Evolutionary conservation across 2,797 vertebrate species (phyloP), one percentile per base, ranked within the genome.

Genomic region (Scleropages formosus): DNA sequence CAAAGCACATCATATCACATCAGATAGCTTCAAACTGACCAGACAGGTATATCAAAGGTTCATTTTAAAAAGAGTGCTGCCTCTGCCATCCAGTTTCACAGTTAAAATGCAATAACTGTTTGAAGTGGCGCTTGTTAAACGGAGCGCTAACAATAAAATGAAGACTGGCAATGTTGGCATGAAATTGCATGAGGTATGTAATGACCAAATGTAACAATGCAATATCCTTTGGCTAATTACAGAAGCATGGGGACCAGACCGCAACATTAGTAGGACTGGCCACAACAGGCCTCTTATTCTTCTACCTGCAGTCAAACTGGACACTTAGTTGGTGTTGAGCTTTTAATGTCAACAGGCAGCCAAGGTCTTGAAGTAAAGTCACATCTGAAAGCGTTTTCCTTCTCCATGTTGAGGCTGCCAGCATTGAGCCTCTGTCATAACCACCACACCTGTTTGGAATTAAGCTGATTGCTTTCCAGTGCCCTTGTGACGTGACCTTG

Each of bases 361-460:
- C 46, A 64, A 79, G 62, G 67, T 73, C 72, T 78, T 63, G 18
- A 82, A 74, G 73, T 78, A 51, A 56, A 75, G 66, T 79, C 78
- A 79, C 82, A 84, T 83, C 78, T 85, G 80, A 82, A 84, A 83
- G 80, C 79, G 73, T 20, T 83, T 85, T 83, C 24, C 63, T 1
- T 16, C 31, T 7, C 58, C 64, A 31, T 61, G 1, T 56, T 26
- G 15, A 13, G 72, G n/a, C 58, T 60, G 8, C 24, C 4, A 24
- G 18, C 11, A 26, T 63, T 31, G 24, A 67, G 64, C 74, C 66
- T 47, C 79, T 63, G 53, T 39, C 51, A 73, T 75, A 79, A 75
- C 73, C 61, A 31, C 70, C 78, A 79, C 84, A 85, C 84, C 84
- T 85, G 84, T 82, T 85, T 82, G 81, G 80, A 72, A 85, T 85